Base-by-base conservation (phyloP, 2,113 vertebrate genomes). In the Ibidorhyncha struthersii region DNA sequence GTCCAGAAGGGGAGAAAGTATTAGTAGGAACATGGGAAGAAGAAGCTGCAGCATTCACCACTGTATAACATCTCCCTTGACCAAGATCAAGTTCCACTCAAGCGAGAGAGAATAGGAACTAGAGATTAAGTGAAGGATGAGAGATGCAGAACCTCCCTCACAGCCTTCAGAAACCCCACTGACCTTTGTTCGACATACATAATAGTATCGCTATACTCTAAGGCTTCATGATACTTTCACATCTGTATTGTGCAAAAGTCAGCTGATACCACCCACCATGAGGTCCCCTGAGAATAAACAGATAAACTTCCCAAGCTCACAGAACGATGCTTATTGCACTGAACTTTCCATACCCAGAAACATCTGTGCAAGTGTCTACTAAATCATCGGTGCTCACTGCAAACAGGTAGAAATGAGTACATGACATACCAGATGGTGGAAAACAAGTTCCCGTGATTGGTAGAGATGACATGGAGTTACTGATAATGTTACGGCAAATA, bases 371-470 rank as follows among this genome's bases (percentile, higher is more conserved):
- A n/a, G 49, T 30, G 17, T n/a, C 61, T 45, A 16, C 17, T 47
- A 27, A 76, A 71, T 53, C 22, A 22, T 5, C 2, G 2, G 21
- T 59, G 25, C 8, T 41, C 38, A 53, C 15, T 65, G 27, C 50
- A 53, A 13, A 26, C 11, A 53, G 62, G 25, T 36, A 59, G 70
- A 61, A 82, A 77, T 15, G 38, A 21, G 25, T 18, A 53, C 6
- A 18, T 0, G 0, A 50, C 0, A 0, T 58, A 43, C 30, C 29
- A 76, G 34, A 47, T 1, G n/a, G 70, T 29, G 56, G 50, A 65
- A 71, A 52, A 53, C 32, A 63, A 76, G 14, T 52, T 82, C 62
- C 34, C 1, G 1, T 47, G 36, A 70, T 8, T 32, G 29, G 38
- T 25, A 70, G 8, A 29, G 17, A 7, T 59, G 29, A 70, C 23